Percentiles rank a stretch among this genome's conserved stretches.
These are phyloP conservation scores for Perdita meconis DNA, from an alignment of 2,888 invertebrate species.

Conservation along the genomic window DNA sequence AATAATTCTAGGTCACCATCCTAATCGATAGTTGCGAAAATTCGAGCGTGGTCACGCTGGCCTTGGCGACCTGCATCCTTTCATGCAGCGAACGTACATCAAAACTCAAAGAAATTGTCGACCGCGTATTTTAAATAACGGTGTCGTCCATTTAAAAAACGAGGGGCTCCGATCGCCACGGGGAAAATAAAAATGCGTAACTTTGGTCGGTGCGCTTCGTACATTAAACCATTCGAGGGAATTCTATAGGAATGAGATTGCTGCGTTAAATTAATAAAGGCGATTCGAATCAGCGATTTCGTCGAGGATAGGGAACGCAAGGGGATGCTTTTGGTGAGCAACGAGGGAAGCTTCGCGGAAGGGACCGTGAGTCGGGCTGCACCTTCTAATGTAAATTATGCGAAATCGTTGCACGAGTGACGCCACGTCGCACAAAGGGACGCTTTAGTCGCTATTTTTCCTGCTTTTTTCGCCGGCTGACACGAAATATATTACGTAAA, in stretches of 20 bases:
- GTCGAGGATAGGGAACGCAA: neutral
- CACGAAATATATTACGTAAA: slow-evolving; percentile 56
- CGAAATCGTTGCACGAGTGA: slow-evolving; percentile 57
- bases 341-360: slow-evolving; percentile 6
- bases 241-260: neutral
- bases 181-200: neutral
- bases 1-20: slow-evolving; percentile 18
- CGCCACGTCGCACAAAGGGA: slow-evolving; percentile 43
- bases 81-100: neutral
- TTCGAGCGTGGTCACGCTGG: slow-evolving; percentile 20
- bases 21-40: slow-evolving; percentile 56
- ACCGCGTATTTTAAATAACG: slow-evolving; percentile 19
- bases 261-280: neutral
- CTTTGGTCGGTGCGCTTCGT: too few species aligned
- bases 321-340: neutral
- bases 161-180: neutral
- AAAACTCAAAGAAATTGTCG: slow-evolving; percentile 13
- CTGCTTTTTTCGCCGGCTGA: slow-evolving; percentile 42
- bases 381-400: slow-evolving; percentile 57
- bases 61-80: slow-evolving; percentile 2
- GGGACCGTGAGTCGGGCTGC: slow-evolving; percentile 20
- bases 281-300: neutral
- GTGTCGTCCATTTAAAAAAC: slow-evolving; percentile 28
- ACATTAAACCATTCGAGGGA: too few species aligned
- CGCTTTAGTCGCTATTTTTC: slow-evolving; percentile 58